Percentiles rank a stretch among this genome's conserved stretches.
phyloP scores from a whole-genome alignment of 2,888 invertebrate genomes.

The Sipunculus nudus region DNA sequence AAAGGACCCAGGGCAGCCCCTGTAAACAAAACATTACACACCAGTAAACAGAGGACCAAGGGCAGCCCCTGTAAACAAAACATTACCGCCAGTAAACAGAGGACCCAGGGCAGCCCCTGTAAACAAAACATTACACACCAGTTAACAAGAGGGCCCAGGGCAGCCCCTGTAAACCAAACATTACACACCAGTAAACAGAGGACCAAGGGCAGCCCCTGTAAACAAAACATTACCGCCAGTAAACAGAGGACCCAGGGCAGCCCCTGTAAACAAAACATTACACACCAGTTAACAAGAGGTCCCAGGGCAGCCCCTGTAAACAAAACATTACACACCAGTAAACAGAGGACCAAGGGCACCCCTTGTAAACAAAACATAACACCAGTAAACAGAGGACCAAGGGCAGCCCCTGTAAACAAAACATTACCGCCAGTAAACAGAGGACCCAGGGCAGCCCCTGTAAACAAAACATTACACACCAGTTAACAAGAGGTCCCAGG shows the following conservation, averaged over 20 bases:
- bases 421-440: slow-evolving; percentile 76
- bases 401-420: slow-evolving; percentile 1
- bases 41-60: not conserved
- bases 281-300: slow-evolving; percentile 83
- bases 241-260: not conserved
- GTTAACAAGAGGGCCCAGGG: slow-evolving; percentile 86
- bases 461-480: slow-evolving; percentile 67
- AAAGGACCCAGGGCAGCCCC: slow-evolving; percentile 94
- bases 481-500: slow-evolving; percentile 83
- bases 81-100: not conserved
- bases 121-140: slow-evolving; percentile 76
- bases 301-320: slow-evolving; percentile 87
- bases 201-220: not conserved
- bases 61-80: not conserved
- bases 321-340: not conserved
- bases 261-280: slow-evolving; percentile 3
- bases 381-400: not conserved
- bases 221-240: not conserved
- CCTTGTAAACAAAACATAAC: not conserved
- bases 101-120: not conserved
- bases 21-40: slow-evolving; percentile 50
- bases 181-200: not conserved
- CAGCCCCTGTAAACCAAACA: slow-evolving; percentile 76
- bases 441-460: slow-evolving; percentile 93
- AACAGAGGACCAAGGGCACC: not conserved